Evolutionary conservation across 2,888 invertebrate genomes (phyloP).

Genomic region (Hololepta plana): DNA sequence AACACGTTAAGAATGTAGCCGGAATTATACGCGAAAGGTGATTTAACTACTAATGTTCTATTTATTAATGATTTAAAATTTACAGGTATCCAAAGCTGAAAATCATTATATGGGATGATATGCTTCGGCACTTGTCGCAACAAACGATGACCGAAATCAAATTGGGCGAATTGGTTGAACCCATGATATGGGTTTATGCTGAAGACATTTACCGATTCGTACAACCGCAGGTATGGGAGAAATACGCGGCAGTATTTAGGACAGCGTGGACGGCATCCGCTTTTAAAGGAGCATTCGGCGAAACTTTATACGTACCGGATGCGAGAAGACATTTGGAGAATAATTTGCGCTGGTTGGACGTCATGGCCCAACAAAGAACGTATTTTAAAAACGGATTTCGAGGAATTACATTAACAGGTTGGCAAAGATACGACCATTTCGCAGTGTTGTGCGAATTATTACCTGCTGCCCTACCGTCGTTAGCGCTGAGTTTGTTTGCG

Average conservation of each 20-base stretch:
- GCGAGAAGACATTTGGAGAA: slow-evolving; percentile 50
- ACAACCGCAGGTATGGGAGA: slow-evolving; percentile 40
- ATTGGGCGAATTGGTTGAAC: slow-evolving; percentile 49
- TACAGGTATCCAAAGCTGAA: slow-evolving; percentile 35
- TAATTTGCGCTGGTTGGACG: slow-evolving; percentile 48
- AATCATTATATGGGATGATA: slow-evolving; percentile 66
- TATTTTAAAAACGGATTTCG: slow-evolving; percentile 32
- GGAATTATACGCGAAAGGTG: slow-evolving; percentile 38
- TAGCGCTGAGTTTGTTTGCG: slow-evolving; percentile 40
- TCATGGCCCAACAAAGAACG: slow-evolving; percentile 38
- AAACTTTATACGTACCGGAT: slow-evolving; percentile 47
- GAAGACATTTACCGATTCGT: slow-evolving; percentile 42
- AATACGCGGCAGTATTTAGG: slow-evolving; percentile 45
- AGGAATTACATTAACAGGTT: slow-evolving; percentile 38
- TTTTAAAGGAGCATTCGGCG: slow-evolving; percentile 59
- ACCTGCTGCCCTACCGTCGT: slow-evolving; percentile 44
- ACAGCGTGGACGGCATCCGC: slow-evolving; percentile 58
- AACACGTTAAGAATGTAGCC: slow-evolving; percentile 41
- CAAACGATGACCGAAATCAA: slow-evolving; percentile 39
- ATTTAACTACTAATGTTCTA: too few relatives aligned
- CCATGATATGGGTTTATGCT: slow-evolving; percentile 69
- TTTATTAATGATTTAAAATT: too few relatives aligned
- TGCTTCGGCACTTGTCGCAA: slow-evolving; percentile 46
- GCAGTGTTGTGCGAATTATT: slow-evolving; percentile 48
- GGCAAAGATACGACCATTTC: slow-evolving; percentile 53